Evolutionary conservation across 2,113 vertebrate genomes (phyloP).

Genomic region (Prunella fulvescens): DNA sequence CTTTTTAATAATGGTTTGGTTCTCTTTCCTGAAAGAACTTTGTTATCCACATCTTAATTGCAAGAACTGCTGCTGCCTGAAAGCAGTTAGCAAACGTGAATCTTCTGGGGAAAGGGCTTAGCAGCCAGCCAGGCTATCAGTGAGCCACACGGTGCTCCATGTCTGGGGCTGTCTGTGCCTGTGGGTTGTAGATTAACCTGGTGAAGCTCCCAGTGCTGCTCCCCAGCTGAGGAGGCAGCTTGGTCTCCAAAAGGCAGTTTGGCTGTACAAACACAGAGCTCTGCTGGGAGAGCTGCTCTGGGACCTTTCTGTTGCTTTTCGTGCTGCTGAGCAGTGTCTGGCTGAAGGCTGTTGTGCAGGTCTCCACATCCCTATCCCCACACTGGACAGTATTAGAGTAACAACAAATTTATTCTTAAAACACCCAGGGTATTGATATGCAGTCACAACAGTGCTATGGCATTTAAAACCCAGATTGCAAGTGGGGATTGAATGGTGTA

Average conservation of each 20-base stretch:
- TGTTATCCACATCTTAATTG: not conserved
- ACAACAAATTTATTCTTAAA: not conserved
- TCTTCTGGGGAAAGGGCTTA: not conserved
- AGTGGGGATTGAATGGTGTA: not conserved
- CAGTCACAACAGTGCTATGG: accelerated
- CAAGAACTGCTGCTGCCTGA: not conserved
- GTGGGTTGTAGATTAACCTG: not conserved
- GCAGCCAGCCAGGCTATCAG: not conserved
- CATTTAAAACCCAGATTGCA: not conserved
- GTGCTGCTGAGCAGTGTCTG: not conserved
- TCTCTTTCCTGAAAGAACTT: not conserved
- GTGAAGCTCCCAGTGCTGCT: not conserved
- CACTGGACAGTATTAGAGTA: not conserved
- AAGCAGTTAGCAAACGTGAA: not conserved
- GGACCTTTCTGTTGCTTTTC: not conserved
- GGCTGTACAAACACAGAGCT: not conserved
- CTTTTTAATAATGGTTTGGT: not conserved
- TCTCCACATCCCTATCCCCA: not conserved
- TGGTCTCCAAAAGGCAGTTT: not conserved
- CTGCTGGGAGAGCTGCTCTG: not conserved
- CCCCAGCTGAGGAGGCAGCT: not conserved
- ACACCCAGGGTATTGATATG: not conserved
- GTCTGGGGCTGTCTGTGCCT: not conserved
- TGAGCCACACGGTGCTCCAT: accelerated
- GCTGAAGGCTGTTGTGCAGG: not conserved